These are phyloP conservation scores for Galagoides demidoff DNA, from an alignment of 2,797 vertebrate species.

Conservation along the genomic window DNA sequence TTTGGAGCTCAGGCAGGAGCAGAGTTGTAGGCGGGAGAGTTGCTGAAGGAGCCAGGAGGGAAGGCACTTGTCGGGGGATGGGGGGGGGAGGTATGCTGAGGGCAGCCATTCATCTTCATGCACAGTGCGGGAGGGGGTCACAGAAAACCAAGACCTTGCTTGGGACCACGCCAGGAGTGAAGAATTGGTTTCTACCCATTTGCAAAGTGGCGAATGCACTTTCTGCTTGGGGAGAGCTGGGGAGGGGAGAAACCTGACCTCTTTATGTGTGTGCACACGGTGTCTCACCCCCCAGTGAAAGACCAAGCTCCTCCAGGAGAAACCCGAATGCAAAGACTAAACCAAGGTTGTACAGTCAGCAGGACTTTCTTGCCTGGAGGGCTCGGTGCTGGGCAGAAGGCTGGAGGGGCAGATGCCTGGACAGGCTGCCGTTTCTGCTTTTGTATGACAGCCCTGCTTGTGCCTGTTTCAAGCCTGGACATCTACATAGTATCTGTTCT, in stretches of 20 bases:
- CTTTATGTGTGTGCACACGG: accelerated
- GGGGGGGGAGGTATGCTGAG: background rate
- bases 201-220: background rate
- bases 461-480: background rate
- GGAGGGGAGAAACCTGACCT: background rate
- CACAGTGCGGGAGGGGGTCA: background rate
- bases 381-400: background rate
- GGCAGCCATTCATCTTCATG: slow-evolving; percentile 19
- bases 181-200: background rate
- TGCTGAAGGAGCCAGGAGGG: background rate
- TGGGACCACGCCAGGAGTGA: background rate
- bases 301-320: background rate
- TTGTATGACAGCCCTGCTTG: accelerated
- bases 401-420: background rate
- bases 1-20: background rate
- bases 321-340: background rate
- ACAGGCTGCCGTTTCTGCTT: background rate
- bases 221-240: background rate
- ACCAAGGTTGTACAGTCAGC: background rate
- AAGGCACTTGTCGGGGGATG: background rate
- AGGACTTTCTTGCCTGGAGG: background rate
- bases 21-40: background rate
- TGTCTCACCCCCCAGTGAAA: background rate
- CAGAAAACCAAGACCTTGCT: accelerated
- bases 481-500: background rate